Percentiles rank a stretch among this genome's conserved stretches.
phyloP scores from a whole-genome alignment of 2,797 vertebrate species.

The Propithecus deckenii region DNA sequence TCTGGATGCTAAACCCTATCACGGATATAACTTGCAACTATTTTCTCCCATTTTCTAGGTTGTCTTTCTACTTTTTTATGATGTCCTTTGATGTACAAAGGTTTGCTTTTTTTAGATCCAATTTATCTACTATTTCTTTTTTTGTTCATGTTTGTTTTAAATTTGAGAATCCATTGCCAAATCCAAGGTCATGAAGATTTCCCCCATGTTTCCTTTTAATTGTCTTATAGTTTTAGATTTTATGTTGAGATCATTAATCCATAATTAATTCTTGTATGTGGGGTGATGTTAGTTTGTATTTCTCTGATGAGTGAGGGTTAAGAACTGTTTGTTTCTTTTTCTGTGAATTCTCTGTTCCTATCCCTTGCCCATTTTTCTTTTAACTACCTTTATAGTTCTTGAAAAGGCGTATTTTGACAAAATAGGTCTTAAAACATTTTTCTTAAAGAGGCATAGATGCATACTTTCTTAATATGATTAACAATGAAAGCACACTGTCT shows the following conservation, averaged over 20 bases:
- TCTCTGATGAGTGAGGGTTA: not conserved
- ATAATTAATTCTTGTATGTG: not conserved
- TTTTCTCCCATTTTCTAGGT: not conserved
- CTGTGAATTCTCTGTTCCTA: not conserved
- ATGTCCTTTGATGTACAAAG: not conserved
- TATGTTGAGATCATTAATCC: not conserved
- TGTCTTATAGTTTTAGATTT: not conserved
- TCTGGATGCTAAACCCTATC: not conserved
- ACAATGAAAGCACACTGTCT: not conserved
- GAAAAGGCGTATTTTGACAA: not conserved
- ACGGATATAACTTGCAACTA: not conserved
- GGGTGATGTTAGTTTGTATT: constrained; percentile 9
- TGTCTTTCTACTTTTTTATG: not conserved
- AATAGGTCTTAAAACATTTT: not conserved
- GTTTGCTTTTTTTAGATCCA: not conserved
- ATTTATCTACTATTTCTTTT: not conserved
- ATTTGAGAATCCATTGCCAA: not conserved
- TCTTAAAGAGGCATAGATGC: not conserved
- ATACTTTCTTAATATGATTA: not conserved
- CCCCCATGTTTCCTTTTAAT: not conserved
- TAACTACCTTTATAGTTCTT: not conserved
- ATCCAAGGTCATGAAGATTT: not conserved
- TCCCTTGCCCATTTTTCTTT: not conserved
- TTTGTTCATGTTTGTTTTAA: not conserved
- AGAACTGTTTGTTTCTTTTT: not conserved